Conservation (phyloP, 2,797 vertebrate species). For the Dicrostonyx torquatus region DNA sequence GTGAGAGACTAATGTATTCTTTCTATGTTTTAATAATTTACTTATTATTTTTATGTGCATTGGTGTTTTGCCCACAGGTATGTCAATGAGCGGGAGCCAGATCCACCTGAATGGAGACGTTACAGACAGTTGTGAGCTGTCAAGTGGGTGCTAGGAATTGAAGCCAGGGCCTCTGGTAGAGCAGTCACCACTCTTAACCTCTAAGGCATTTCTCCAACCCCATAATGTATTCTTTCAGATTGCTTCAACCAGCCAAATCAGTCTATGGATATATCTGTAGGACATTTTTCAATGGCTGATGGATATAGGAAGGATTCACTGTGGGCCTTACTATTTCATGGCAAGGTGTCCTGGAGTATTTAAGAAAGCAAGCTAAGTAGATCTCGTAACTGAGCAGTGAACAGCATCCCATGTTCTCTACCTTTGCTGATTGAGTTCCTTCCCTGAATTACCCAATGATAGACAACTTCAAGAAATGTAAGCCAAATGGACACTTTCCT, state of each 20-base stretch:
- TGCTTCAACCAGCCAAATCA: not conserved
- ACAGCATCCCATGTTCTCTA: not conserved
- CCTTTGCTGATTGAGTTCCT: not conserved
- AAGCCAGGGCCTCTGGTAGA: too few species aligned
- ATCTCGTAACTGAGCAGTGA: not conserved
- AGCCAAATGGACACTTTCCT: not conserved
- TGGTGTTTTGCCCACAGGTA: too few species aligned
- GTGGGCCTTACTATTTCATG: too few species aligned
- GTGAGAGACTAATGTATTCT: not conserved
- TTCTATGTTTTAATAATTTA: not conserved
- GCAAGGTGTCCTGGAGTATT: not conserved
- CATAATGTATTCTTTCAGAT: not conserved
- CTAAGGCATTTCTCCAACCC: too few species aligned
- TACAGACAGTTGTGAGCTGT: too few species aligned
- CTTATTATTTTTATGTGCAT: too few species aligned
- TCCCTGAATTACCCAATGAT: not conserved
- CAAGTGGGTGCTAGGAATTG: too few species aligned
- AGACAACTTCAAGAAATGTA: not conserved
- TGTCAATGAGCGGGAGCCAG: too few species aligned
- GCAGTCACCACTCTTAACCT: too few species aligned
- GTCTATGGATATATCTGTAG: too few species aligned
- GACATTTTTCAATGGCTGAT: not conserved
- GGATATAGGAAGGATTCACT: not conserved
- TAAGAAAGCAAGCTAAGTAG: not conserved
- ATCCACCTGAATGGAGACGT: too few species aligned